Base-by-base conservation (phyloP, 1,140 invertebrate genomes). In the Vanessa atalanta region DNA sequence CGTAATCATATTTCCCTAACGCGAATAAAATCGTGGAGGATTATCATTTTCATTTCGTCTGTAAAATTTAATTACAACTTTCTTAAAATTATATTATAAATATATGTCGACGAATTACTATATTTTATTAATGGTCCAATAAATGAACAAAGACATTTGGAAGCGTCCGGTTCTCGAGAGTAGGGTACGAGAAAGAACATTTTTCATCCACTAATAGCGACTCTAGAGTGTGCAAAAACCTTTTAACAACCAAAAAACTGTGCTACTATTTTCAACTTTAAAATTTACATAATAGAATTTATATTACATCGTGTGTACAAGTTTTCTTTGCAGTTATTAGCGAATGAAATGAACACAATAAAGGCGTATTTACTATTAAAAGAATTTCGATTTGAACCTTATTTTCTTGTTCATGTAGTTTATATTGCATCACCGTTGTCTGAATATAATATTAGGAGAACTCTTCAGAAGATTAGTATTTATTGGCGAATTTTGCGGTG, bases 401-500 rank as follows among this genome's bases (percentile, higher is more conserved):
- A 65, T 53, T 0, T 31, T 23, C 8, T 12, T 15, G 5, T 12
- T 15, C 14, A n/a, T 53, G 55, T 26, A 65, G 70, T 65, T 12
- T 14, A 23, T 16, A 65, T 14, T 71, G 23, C 20, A 16, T 63
- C 14, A 61, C 7, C 3, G 2, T 14, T 47, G 12, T 14, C 3
- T 23, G 23, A 71, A 65, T 31, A 65, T 47, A 51, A 50, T 71
- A 64, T 71, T 64, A 47, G 51, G 47, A 71, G 31, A 50, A 71
- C 53, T 71, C 70, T 48, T 9, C 31, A 71, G 65, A 64, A 71
- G 70, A 71, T 65, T 71, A 61, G 70, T 61, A 65, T 64, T 71
- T 71, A 71, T 61, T 61, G 70, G 70, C 23, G 70, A 71, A 71
- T 71, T 71, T 71, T 61, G 63, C 70, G 63, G 70, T 16, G 48